phyloP scores from a whole-genome alignment of 2,888 invertebrate species.

The Mylabris sibirica region DNA sequence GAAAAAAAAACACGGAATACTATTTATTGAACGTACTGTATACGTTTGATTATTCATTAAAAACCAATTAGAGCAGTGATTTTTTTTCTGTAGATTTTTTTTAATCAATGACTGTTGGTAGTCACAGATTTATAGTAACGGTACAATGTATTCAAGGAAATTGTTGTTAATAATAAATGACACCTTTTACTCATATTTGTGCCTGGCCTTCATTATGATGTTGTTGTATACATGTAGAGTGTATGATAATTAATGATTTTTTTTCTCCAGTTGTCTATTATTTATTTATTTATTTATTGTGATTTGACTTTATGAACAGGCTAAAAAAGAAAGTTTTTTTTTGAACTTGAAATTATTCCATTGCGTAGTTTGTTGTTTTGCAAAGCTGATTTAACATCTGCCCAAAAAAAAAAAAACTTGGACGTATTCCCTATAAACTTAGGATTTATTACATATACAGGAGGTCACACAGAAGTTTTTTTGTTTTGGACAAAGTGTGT shows the following conservation, averaged over 20 bases:
- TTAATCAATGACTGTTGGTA: not conserved
- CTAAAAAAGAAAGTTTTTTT: not conserved
- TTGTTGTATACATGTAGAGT: not conserved
- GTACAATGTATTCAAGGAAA: constrained; percentile 6
- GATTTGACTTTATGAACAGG: not conserved
- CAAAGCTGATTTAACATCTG: too few relatives aligned
- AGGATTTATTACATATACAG: not conserved
- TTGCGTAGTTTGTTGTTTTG: not conserved
- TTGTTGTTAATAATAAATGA: constrained; percentile 7
- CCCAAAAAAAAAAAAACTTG: not conserved
- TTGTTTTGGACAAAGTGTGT: too few relatives aligned
- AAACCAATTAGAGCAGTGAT: not conserved
- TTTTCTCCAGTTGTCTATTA: not conserved
- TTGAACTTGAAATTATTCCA: not conserved
- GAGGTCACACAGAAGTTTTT: not conserved
- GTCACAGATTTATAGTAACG: constrained; percentile 4
- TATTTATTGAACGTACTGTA: not conserved
- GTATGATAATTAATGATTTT: not conserved
- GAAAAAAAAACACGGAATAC: too few relatives aligned
- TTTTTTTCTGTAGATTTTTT: not conserved
- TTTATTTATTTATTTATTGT: not conserved
- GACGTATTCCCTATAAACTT: not conserved
- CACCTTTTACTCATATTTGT: constrained; percentile 7
- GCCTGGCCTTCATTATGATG: not conserved
- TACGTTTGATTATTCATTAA: not conserved